Conservation (phyloP, 2,888 invertebrate genomes). For the Ophioninae sp. region DNA sequence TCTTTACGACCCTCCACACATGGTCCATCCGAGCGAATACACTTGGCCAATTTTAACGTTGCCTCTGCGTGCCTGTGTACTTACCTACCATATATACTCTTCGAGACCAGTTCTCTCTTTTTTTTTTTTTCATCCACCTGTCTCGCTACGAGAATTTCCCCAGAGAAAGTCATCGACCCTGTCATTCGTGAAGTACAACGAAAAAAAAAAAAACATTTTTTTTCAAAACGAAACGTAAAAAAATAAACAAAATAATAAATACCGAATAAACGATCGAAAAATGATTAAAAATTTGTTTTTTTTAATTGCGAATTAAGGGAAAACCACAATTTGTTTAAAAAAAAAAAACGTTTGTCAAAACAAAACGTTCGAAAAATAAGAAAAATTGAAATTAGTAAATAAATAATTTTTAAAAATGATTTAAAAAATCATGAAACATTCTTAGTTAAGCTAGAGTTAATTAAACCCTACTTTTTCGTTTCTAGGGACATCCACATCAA, state of each 20-base stretch:
- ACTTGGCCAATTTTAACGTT: conserved; percentile 13
- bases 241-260: not conserved
- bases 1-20: conserved; percentile 59
- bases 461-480: too few relatives aligned
- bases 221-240: not conserved
- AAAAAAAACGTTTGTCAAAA: too few relatives aligned
- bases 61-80: not conserved
- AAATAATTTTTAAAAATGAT: too few relatives aligned
- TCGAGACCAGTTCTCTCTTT: not conserved
- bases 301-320: too few relatives aligned
- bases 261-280: not conserved
- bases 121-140: conserved; percentile 15
- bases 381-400: too few relatives aligned
- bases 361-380: too few relatives aligned
- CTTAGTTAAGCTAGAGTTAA: too few relatives aligned
- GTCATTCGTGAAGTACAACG: conserved; percentile 6
- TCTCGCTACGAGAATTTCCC: conserved; percentile 27
- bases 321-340: too few relatives aligned
- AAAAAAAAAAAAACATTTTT: conserved; percentile 7
- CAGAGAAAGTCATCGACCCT: conserved; percentile 31
- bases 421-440: too few relatives aligned
- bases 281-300: not conserved
- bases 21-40: conserved; percentile 33
- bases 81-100: conserved; percentile 3
- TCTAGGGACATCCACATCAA: too few relatives aligned